Conservation (phyloP, 2,888 invertebrate genomes). For the Amblyteles armatorius region DNA sequence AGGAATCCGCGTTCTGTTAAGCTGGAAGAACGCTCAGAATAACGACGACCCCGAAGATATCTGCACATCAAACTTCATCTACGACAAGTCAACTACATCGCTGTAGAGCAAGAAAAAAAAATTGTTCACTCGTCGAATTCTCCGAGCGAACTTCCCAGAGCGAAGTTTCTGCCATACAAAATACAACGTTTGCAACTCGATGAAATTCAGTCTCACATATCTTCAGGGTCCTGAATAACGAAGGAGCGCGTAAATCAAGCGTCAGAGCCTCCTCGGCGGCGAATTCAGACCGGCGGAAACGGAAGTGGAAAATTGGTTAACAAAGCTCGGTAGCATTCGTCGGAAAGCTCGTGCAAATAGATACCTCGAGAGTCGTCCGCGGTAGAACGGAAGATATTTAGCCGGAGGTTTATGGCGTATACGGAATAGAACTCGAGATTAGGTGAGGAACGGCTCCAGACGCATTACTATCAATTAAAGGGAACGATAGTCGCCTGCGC, state of each 20-base stretch:
- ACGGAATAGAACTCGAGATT: conserved; percentile 67
- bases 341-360: conserved; percentile 57
- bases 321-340: conserved; percentile 41
- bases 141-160: too few species aligned
- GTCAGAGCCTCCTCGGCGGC: too few species aligned
- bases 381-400: conserved; percentile 36
- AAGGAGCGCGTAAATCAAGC: neutral
- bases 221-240: too few species aligned
- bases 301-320: conserved; percentile 51
- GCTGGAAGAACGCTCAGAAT: neutral
- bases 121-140: too few species aligned
- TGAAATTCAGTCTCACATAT: too few species aligned
- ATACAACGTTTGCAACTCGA: too few species aligned
- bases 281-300: conserved; percentile 23
- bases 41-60: too few species aligned
- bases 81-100: too few species aligned
- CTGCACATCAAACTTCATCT: too few species aligned
- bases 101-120: too few species aligned
- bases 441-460: conserved; percentile 71
- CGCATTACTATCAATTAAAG: conserved; percentile 78
- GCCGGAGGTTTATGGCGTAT: conserved; percentile 37
- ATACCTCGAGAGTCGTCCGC: conserved; percentile 47
- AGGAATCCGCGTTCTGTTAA: neutral
- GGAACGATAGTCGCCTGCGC: conserved; percentile 61
- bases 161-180: too few species aligned